phyloP scores from a whole-genome alignment of 2,888 invertebrate genomes.

The Lathronympha strigana region DNA sequence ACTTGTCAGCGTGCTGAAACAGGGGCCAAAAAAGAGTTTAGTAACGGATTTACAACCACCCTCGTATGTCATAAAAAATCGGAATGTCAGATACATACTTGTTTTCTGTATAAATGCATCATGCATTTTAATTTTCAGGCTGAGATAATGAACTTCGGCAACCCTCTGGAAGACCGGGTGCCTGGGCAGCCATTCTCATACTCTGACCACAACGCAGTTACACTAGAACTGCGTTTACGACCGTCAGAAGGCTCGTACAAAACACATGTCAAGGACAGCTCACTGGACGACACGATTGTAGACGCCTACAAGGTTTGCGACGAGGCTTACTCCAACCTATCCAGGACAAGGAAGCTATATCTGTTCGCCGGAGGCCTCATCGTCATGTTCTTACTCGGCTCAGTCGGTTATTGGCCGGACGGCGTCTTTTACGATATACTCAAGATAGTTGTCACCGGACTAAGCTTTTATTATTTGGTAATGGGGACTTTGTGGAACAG shows the following conservation, averaged over 20 bases:
- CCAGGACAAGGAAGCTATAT: conserved; percentile 80
- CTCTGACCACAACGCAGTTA: conserved; percentile 96
- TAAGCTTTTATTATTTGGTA: conserved; percentile 87
- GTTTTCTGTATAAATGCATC: neutral
- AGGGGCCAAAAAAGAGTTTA: no score
- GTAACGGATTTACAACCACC: no score
- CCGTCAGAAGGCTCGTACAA: conserved; percentile 44
- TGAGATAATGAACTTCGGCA: conserved; percentile 80
- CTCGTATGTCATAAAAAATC: no score
- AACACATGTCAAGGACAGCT: conserved; percentile 49
- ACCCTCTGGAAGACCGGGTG: conserved; percentile 90
- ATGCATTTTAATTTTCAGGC: conserved; percentile 55
- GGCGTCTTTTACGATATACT: conserved; percentile 81
- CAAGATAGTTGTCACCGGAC: conserved; percentile 85
- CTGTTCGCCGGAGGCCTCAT: conserved; percentile 77
- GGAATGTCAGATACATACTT: neutral
- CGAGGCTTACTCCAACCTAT: conserved; percentile 79
- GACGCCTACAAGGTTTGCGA: conserved; percentile 86
- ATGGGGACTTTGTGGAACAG: conserved; percentile 94
- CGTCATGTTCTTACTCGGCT: conserved; percentile 80
- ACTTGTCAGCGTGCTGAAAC: no score
- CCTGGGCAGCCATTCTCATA: conserved; percentile 90
- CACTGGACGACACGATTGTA: conserved; percentile 70
- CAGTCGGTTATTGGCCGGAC: conserved; percentile 78
- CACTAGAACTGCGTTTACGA: conserved; percentile 76